Percentiles rank a stretch among this genome's conserved stretches.
Conservation (phyloP, 2,797 vertebrate genomes). For the Tragelaphus eurycerus region DNA sequence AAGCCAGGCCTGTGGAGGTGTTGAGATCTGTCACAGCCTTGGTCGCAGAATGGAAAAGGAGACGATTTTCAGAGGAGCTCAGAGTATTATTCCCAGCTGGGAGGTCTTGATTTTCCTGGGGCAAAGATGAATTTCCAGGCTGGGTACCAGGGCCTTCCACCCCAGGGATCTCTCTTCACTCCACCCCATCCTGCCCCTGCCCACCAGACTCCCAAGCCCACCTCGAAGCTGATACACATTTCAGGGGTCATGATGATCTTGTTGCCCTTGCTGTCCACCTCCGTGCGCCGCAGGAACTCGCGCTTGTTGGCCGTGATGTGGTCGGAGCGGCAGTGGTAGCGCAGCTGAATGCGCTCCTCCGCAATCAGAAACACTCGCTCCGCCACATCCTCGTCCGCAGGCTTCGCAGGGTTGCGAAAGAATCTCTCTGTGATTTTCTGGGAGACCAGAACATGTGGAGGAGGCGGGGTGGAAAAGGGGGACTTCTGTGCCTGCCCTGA, state of each 20-base stretch:
- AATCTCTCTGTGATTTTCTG: constrained; percentile 89
- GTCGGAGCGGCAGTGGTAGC: constrained; percentile 84
- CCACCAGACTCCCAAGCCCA: constrained; percentile 7
- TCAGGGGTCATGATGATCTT: constrained; percentile 80
- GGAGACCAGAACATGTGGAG: fast-evolving
- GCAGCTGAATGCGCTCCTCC: constrained; percentile 84
- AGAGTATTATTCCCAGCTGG: too few species aligned
- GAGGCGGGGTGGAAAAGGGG: background rate
- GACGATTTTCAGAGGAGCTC: background rate
- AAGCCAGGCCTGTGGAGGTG: background rate
- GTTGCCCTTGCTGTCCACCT: constrained; percentile 77
- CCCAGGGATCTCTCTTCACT: background rate
- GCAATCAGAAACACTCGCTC: constrained; percentile 84
- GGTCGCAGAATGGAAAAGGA: background rate
- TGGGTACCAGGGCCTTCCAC: background rate
- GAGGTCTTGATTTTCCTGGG: background rate
- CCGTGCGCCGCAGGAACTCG: constrained; percentile 82
- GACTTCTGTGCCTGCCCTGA: fast-evolving
- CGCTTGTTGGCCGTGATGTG: constrained; percentile 84
- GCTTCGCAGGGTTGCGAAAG: constrained; percentile 82
- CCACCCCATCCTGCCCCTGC: fast-evolving
- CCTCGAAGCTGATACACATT: constrained; percentile 86
- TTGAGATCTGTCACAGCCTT: background rate
- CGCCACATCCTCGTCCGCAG: constrained; percentile 85
- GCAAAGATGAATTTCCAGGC: background rate